phyloP scores from a whole-genome alignment of 2,797 vertebrate species.

The Nasua narica region DNA sequence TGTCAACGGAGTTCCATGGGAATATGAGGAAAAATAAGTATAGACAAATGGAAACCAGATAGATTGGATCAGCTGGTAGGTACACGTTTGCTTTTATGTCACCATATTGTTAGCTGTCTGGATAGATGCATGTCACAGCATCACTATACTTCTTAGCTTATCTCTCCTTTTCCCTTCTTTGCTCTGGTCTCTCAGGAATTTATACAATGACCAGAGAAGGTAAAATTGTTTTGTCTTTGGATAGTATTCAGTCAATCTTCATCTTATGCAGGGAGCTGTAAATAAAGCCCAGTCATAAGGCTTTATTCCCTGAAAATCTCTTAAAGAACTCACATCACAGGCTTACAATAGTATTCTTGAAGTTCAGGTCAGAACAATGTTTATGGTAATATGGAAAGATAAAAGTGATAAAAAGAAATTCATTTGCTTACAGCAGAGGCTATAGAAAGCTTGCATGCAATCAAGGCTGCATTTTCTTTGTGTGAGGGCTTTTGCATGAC shows the following conservation, averaged over 20 bases:
- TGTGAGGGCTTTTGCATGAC: not conserved
- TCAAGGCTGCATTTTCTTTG: not conserved
- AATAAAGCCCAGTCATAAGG: not conserved
- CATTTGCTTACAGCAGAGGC: not conserved
- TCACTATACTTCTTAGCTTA: not conserved
- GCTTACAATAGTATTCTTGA: not conserved
- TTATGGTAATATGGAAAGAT: not conserved
- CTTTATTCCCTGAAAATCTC: not conserved
- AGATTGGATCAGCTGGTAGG: not conserved
- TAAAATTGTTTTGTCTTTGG: not conserved
- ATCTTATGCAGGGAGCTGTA: not conserved
- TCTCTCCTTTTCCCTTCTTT: not conserved
- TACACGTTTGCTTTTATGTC: not conserved
- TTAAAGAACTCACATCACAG: not conserved
- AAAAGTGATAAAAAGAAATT: not conserved
- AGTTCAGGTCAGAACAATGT: not conserved
- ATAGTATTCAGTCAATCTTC: not conserved
- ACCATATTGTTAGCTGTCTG: not conserved
- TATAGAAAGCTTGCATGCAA: not conserved
- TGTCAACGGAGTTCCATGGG: not conserved
- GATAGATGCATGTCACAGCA: not conserved
- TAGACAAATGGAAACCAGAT: not conserved
- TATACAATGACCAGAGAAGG: not conserved
- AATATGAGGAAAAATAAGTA: not conserved
- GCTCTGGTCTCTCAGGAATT: not conserved